phyloP scores from a whole-genome alignment of 1,140 invertebrate species.

The Caenorhabditis tropicalis region DNA sequence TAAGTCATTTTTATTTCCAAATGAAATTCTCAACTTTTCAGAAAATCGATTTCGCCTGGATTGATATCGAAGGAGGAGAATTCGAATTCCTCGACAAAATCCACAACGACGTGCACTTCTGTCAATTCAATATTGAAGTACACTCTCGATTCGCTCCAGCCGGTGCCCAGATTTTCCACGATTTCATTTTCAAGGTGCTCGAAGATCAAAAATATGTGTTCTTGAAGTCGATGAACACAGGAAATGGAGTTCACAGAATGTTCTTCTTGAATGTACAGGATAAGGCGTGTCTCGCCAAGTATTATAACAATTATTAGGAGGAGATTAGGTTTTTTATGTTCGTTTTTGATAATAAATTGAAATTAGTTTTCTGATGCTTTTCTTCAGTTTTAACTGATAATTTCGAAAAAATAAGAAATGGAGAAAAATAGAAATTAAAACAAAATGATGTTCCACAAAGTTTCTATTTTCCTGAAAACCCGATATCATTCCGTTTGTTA shows the following conservation, averaged over 20 bases:
- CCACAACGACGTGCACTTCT: not conserved
- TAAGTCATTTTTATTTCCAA: too few species aligned
- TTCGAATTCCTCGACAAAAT: not conserved
- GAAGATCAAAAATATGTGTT: not conserved
- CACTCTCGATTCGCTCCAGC: not conserved
- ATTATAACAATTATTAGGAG: not conserved
- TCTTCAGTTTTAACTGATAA: too few species aligned
- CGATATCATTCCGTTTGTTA: too few species aligned
- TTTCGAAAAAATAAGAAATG: too few species aligned
- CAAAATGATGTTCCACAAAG: too few species aligned
- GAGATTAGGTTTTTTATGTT: too few species aligned
- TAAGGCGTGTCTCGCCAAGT: not conserved
- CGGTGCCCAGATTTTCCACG: not conserved
- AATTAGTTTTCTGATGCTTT: too few species aligned
- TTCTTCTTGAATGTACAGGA: not conserved
- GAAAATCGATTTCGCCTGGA: constrained; percentile 24
- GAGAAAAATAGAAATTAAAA: too few species aligned
- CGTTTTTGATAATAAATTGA: too few species aligned
- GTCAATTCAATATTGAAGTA: constrained; percentile 22
- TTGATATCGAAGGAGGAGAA: constrained; percentile 11
- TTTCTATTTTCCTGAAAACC: too few species aligned
- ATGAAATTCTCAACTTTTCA: not conserved
- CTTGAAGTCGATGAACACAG: not conserved
- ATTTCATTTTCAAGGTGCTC: not conserved
- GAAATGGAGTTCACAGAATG: not conserved